Evolutionary conservation across 2,888 invertebrate genomes (phyloP).

Genomic region (Cartodere bifasciata): DNA sequence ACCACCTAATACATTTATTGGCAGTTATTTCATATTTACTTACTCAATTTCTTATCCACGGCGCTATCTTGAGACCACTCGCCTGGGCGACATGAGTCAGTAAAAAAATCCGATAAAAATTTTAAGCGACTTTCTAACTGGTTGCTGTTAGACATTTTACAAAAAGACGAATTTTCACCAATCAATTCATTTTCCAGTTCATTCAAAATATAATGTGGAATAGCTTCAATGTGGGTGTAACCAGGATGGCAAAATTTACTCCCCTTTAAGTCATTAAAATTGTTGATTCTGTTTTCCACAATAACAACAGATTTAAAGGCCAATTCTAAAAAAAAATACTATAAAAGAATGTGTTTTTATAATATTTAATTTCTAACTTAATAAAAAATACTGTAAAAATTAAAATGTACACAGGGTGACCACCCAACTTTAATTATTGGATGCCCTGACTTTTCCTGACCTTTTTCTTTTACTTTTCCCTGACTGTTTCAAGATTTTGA

Average conservation of each 20-base stretch:
- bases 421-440: too few species aligned
- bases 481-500: too few species aligned
- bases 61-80: neutral
- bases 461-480: too few species aligned
- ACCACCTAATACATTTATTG: too few species aligned
- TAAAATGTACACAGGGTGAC: too few species aligned
- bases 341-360: too few species aligned
- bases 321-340: neutral
- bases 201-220: neutral
- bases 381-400: too few species aligned
- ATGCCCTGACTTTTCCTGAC: too few species aligned
- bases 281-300: neutral
- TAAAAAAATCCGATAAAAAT: neutral
- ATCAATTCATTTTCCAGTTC: neutral
- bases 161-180: neutral
- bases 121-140: neutral
- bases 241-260: conserved; percentile 1
- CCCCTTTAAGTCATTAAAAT: neutral
- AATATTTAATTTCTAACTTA: too few species aligned
- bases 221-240: neutral
- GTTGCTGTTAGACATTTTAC: neutral
- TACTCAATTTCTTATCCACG: neutral
- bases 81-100: neutral
- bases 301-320: neutral
- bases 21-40: too few species aligned